Evolutionary conservation across 2,113 vertebrate species (phyloP), one percentile per base, ranked within the genome.

Genomic region (Rhadina sibilatrix): DNA sequence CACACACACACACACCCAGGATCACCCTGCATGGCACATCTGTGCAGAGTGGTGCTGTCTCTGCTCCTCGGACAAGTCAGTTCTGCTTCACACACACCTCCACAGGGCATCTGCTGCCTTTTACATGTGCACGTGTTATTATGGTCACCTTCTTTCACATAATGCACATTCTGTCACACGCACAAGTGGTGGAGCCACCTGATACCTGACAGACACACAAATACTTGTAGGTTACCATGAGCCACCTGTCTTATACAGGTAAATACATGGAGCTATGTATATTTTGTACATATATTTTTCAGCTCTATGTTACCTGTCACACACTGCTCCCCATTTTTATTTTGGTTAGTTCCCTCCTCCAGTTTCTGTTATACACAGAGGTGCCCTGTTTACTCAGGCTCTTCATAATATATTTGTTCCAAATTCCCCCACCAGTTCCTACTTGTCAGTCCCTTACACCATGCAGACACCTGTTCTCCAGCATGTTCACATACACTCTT

Each of bases 51-150:
- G n/a, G 21, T 16, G 42, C 81, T 82, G 40, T 57, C 44, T 89
- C 21, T 68, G 78, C 70, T 76, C 35, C 28, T 60, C 28, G 17
- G 40, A 46, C 10, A 52, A 40, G 37, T 37, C 28, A 7, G 54
- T 60, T 71, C 57, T 56, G 53, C 66, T 79, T 38, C 59, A 7
- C 70, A 70, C 54, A 37, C 60, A 8, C n/a, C 42, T 64, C 60
- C 12, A 15, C 50, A 11, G 61, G 63, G 57, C 83, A 57, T 16
- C 72, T 74, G 25, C 42, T 74, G 21, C 56, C 57, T 65, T 77
- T 79, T n/a, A 46, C 66, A 69, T 2, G 0, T 30, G 13, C 0
- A 7, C 33, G 44, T 35, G 59, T 75, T 22, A 1, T 37, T 37
- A 2, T 2, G n/a, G 63, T 71, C n/a, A 56, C 74, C n/a, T n/a